Conservation (phyloP, 2,113 vertebrate species). For the Paramisgurnus dabryanus region DNA sequence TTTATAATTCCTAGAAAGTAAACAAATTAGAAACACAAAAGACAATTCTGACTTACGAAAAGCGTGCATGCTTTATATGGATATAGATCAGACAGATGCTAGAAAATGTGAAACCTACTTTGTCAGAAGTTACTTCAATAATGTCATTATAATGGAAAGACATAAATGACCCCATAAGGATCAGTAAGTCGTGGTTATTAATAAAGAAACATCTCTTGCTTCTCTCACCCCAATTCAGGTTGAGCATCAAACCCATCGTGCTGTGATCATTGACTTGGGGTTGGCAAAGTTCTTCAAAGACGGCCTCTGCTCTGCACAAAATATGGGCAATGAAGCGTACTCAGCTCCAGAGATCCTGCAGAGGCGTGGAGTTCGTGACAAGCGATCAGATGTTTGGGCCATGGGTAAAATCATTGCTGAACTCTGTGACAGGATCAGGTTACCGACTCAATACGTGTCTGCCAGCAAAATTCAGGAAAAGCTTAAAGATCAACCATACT, state of each 20-base stretch:
- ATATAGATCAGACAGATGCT: no score
- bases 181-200: neutral
- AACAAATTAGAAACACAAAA: no score
- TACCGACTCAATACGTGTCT: constrained; percentile 61
- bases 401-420: constrained; percentile 76
- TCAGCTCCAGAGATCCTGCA: constrained; percentile 72
- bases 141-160: no score
- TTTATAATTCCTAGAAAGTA: no score
- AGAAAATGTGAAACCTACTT: no score
- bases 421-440: constrained; percentile 67
- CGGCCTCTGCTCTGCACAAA: constrained; percentile 67
- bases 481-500: constrained; percentile 63
- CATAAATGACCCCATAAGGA: no score
- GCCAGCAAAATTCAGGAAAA: constrained; percentile 65
- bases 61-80: no score
- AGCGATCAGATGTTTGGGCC: constrained; percentile 75
- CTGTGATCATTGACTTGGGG: constrained; percentile 77
- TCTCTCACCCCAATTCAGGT: constrained; percentile 59
- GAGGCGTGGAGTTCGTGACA: constrained; percentile 56
- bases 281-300: constrained; percentile 70
- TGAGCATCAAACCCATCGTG: constrained; percentile 70
- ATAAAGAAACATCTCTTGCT: neutral
- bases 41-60: no score
- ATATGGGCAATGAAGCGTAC: constrained; percentile 74
- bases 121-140: no score